phyloP scores from a whole-genome alignment of 2,888 invertebrate species.

The Fragum sueziense region DNA sequence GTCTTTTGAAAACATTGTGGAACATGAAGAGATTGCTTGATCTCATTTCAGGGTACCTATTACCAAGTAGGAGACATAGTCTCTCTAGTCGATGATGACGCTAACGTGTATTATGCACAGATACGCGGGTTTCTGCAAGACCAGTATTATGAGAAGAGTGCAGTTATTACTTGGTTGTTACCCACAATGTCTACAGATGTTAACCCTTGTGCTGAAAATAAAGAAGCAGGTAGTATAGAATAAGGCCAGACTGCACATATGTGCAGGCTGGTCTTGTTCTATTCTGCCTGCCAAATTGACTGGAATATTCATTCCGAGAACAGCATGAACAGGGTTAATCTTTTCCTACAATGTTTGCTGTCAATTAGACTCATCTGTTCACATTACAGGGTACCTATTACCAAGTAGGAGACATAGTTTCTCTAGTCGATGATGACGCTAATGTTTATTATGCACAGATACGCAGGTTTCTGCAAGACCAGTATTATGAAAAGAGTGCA shows the following conservation, averaged over 20 bases:
- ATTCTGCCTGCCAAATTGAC: too few relatives aligned
- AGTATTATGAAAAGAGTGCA: slow-evolving; percentile 96
- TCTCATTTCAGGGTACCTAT: slow-evolving; percentile 84
- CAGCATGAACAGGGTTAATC: too few relatives aligned
- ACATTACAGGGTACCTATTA: slow-evolving; percentile 86
- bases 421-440: slow-evolving; percentile 88
- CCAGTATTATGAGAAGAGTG: slow-evolving; percentile 96
- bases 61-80: slow-evolving; percentile 96
- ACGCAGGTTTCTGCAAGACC: slow-evolving; percentile 93
- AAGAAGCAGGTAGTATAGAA: too few relatives aligned
- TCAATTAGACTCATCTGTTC: too few relatives aligned
- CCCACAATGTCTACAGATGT: slow-evolving; percentile 91
- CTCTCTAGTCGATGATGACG: slow-evolving; percentile 89
- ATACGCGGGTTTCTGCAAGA: slow-evolving; percentile 94
- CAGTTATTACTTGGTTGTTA: slow-evolving; percentile 94
- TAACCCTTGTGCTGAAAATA: too few relatives aligned
- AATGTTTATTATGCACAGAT: slow-evolving; percentile 94
- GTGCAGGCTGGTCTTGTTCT: too few relatives aligned
- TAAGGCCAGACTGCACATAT: too few relatives aligned
- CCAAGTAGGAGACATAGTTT: slow-evolving; percentile 95
- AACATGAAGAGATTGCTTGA: too few relatives aligned
- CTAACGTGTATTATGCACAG: slow-evolving; percentile 92
- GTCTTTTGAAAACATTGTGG: too few relatives aligned
- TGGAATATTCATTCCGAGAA: too few relatives aligned
- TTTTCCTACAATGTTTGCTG: too few relatives aligned